These are phyloP conservation scores for Enteromius paludinosus DNA, from an alignment of 2,797 vertebrate genomes.

Conservation along the genomic window DNA sequence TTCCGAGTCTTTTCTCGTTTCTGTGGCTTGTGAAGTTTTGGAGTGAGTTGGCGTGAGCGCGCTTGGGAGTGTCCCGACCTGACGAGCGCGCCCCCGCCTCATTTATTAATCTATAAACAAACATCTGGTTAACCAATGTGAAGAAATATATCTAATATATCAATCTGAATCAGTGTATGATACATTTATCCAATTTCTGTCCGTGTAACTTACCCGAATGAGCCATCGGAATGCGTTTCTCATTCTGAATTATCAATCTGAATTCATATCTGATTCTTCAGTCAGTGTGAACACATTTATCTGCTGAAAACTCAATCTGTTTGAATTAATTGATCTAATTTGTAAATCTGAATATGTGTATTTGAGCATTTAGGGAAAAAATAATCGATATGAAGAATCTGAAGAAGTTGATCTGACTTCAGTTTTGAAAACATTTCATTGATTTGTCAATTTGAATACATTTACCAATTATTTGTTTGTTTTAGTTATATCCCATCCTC, in stretches of 20 bases:
- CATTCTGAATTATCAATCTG: neutral
- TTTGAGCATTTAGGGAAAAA: neutral
- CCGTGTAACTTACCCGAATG: neutral
- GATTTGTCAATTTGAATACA: neutral
- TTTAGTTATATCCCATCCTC: neutral
- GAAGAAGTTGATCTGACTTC: neutral
- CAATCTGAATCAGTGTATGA: neutral
- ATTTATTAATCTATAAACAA: neutral
- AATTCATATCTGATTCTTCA: neutral
- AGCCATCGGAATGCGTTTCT: neutral
- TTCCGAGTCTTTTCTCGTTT: neutral
- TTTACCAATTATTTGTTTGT: neutral
- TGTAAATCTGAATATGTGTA: neutral
- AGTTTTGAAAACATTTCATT: neutral
- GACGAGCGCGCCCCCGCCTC: neutral
- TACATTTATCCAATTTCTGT: neutral
- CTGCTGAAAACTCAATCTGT: neutral
- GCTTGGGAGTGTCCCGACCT: conserved; percentile 42
- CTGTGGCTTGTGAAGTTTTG: conserved; percentile 12
- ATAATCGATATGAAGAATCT: neutral
- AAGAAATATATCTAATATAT: neutral
- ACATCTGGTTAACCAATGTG: neutral
- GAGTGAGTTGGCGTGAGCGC: conserved; percentile 37
- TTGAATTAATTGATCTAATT: neutral
- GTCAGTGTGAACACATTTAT: neutral